Base-by-base conservation (phyloP, 53 echinoderm and acorn worm species). In the Astropecten irregularis region DNA sequence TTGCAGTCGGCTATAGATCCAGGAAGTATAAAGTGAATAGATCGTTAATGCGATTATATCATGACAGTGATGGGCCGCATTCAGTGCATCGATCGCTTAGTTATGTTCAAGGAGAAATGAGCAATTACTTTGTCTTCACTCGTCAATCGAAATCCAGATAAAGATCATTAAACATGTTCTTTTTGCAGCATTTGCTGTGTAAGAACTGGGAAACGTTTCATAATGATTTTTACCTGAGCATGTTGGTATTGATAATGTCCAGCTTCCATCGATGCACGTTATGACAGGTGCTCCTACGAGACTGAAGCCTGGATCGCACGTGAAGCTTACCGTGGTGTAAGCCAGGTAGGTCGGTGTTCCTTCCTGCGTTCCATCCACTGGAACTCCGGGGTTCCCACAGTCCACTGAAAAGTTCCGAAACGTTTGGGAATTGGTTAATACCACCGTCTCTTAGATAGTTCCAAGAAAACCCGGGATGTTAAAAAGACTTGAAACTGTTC, bases 281-380 rank as follows among this genome's bases (percentile, higher is more conserved):
- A 52, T 88, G 46, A 70, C 85, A 5, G 81, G 49, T 13, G 88
- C 88, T 2, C 92, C 92, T 22, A 92, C 81, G 27, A 88, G 56
- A 62, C 88, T 62, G 34, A 79, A 91, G 18, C 88, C 88, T 2
- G 16, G 4, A 27, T 72, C 66, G 52, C 92, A 92, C 9, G 25
- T 9, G 73, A 92, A 92, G 7, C 48, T 63, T 27, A 92, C 92
- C 1, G 88, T 84, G 25, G 90, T 90, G 46, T 90, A 90, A 2
- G 90, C 90, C 37, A 77, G 48, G 68, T 86, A 90, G 1, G 90
- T 71, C 9, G 91, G 88, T 1, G 76, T 36, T 4, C 88, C 84
- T 1, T 27, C 51, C 51, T 91, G 91, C 5, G 40, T 47, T 0
- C 91, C 91, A 16, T 84, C 48, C 32, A 27, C 42, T 2, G 91